Conservation (phyloP, 2,797 vertebrate species). For the Sebastes elongatus region DNA sequence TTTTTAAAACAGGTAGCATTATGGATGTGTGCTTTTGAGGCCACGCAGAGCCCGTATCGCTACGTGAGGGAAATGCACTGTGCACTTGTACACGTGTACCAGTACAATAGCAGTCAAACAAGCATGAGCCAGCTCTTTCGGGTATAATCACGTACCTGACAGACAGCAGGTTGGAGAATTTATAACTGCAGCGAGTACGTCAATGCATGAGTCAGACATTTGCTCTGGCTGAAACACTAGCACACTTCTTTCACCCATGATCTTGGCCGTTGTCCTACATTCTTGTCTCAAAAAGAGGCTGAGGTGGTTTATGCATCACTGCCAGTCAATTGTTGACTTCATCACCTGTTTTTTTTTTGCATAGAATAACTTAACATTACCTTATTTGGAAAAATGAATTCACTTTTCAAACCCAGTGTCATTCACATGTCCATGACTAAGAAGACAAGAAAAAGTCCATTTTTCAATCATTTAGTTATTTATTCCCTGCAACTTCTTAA, state of each 20-base stretch:
- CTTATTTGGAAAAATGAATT: not conserved
- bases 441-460: not conserved
- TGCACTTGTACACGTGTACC: not conserved
- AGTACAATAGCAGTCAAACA: conserved; percentile 3
- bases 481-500: not conserved
- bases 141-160: not conserved
- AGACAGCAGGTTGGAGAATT: not conserved
- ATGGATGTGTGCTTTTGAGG: not conserved
- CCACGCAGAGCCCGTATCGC: not conserved
- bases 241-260: not conserved
- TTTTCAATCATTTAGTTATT: not conserved
- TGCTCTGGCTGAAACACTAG: not conserved
- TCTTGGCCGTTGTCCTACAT: not conserved
- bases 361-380: not conserved
- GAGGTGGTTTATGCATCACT: not conserved
- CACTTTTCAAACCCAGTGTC: not conserved
- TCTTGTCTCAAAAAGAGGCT: not conserved
- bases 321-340: not conserved
- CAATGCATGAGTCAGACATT: not conserved
- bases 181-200: not conserved
- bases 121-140: not conserved
- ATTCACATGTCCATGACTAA: not conserved
- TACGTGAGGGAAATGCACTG: not conserved
- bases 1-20: not conserved
- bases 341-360: not conserved